Base-by-base conservation (phyloP, 2,888 invertebrate species). In the Antheraea yamamai region DNA sequence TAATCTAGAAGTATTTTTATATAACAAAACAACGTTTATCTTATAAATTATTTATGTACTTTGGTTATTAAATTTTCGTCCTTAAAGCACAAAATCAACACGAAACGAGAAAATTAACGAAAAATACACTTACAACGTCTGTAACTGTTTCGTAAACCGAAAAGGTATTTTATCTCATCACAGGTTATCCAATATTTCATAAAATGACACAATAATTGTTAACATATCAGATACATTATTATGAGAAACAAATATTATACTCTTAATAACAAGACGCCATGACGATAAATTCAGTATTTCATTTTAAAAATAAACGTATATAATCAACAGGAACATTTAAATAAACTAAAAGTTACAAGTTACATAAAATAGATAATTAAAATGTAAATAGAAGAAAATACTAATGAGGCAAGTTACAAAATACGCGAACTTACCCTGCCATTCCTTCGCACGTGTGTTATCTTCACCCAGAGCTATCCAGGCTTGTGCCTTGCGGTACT, bases 401-500 rank as follows among this genome's bases (percentile, higher is more conserved):
- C 26, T 16, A 66, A 30, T 16, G 1, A 26, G 20, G 16, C 30
- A 30, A 66, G 26, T 30, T 3, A 66, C 12, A 26, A 30, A 26
- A 30, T 66, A 3, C 10, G 30, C 16, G 18, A 66, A 66, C 94
- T 93, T 79, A 94, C 94, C 94, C 89, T 92, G 87, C 91, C 94
- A 94, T 94, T 91, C 86, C 91, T 89, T 83, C 88, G 86, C 85
- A 91, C 91, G 89, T 90, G 87, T 89, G 84, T 81, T 83, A 86
- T 82, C 81, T 81, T 76, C 81, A 84, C 84, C 84, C 83, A 81
- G 79, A 89, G 87, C 93, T 94, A 94, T 88, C 93, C 94, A 82
- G 94, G 94, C 92, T 92, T 92, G 82, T 91, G 93, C 94, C 94
- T 94, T 89, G 92, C 94, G 79, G 89, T 91, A 88, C 91, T 88